Base-by-base conservation (phyloP, 1,140 invertebrate species). In the Drosophila neocordata region DNA sequence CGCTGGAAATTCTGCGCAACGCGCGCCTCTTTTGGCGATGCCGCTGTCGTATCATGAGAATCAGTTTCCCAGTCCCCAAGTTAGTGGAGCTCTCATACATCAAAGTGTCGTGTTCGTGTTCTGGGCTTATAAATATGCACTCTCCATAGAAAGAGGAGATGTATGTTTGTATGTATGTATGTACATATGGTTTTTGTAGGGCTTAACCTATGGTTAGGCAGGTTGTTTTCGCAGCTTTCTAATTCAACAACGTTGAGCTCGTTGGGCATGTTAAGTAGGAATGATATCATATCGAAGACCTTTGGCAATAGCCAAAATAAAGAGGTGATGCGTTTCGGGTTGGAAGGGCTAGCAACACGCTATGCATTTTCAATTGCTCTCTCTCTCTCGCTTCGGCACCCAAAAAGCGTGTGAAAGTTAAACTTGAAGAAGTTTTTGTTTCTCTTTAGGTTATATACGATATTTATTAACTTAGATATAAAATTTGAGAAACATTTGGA, bases 41-140 rank as follows among this genome's bases (percentile, higher is more conserved):
- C 53, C 53, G 53, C 41, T 20, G 41, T 2, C 41, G 41, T 38
- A 24, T 56, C 27, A 34, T 56, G 27, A 56, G 53, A 56, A 48
- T 48, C 41, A 48, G 41, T 56, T 56, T 56, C 53, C 52, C 18
- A 48, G 41, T 48, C 20, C 18, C 53, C 53, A 56, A 56, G 53
- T 56, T 7, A 34, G 5, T 56, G 22, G 53, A 56, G 53, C 53
- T 56, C 53, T 56, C 53, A 56, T 56, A 56, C 53, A 56, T 56
- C 53, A 56, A 56, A 56, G 53, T 56, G 53, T 56, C 31, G 53
- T 56, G 51, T 56, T 56, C 53, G 53, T 56, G 53, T 56, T 56
- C 53, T 56, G 53, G 53, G 53, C 53, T 34, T 56, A 56, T 56
- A 56, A 56, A 56, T 56, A 56, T 48, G 18, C 41, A 48, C 41